A percentile compares a stretch with the other conserved stretches of the same genome.
phyloP scores from a whole-genome alignment of 64 coral and sea anemone species.

The Montipora foliosa region DNA sequence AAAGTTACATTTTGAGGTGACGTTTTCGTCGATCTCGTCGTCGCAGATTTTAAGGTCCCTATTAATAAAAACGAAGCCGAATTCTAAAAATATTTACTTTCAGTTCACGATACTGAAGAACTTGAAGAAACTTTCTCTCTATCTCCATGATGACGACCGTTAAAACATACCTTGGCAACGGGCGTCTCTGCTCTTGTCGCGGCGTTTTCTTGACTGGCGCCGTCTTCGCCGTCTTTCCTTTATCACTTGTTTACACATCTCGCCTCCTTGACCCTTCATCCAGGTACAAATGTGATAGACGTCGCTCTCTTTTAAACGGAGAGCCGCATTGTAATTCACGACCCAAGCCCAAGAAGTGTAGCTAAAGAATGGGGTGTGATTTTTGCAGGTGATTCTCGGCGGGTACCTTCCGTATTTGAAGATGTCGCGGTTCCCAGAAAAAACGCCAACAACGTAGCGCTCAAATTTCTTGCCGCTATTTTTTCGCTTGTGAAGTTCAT shows the following conservation, averaged over 20 bases:
- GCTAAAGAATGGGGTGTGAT: not conserved
- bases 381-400: not conserved
- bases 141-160: not conserved
- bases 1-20: too few species aligned
- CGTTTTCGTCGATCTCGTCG: too few species aligned
- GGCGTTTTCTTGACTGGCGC: conserved; percentile 21
- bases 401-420: not conserved
- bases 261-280: conserved; percentile 18
- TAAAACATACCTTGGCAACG: not conserved
- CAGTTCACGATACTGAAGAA: not conserved
- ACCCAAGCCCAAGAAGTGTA: not conserved
- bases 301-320: conserved; percentile 27
- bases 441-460: conserved; percentile 52
- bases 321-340: conserved; percentile 9
- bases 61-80: too few species aligned
- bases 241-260: not conserved
- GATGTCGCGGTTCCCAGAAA: conserved; percentile 72
- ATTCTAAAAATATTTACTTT: too few species aligned
- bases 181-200: not conserved
- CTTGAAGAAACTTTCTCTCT: not conserved
- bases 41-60: too few species aligned
- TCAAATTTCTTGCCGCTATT: not conserved
- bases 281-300: conserved; percentile 31
- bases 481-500: conserved; percentile 40
- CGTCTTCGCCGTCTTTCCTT: conserved; percentile 9